phyloP scores from a whole-genome alignment of 2,113 vertebrate genomes.

The Puntigrus tetrazona region DNA sequence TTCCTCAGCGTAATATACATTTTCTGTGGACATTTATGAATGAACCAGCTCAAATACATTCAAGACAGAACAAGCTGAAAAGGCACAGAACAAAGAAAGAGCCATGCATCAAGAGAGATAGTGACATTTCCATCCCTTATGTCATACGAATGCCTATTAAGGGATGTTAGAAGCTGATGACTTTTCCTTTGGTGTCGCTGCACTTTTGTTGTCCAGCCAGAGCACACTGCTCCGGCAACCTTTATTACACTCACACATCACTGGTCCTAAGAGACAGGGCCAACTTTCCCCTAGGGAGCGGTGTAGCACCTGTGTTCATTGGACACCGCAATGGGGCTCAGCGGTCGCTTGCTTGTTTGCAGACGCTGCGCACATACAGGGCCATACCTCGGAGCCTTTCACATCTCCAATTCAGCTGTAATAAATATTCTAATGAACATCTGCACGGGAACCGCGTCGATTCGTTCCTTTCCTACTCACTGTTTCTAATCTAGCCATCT shows the following conservation, averaged over 20 bases:
- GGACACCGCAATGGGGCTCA: conserved; percentile 57
- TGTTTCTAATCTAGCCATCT: neutral
- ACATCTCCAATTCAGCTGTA: conserved; percentile 54
- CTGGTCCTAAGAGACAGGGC: conserved; percentile 50
- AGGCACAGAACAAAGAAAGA: conserved; percentile 35
- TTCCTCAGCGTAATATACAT: neutral
- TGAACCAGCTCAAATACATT: neutral
- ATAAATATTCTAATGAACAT: conserved; percentile 65
- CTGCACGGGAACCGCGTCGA: conserved; percentile 52
- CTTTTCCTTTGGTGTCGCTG: conserved; percentile 36
- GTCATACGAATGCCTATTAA: conserved; percentile 4
- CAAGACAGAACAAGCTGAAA: neutral
- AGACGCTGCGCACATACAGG: conserved; percentile 17
- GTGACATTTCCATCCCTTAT: conserved; percentile 33
- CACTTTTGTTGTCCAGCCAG: conserved; percentile 34
- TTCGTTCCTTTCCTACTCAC: neutral
- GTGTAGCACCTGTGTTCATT: conserved; percentile 61
- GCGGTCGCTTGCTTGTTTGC: conserved; percentile 19
- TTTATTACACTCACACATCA: conserved; percentile 47
- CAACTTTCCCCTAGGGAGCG: conserved; percentile 50
- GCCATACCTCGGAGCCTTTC: conserved; percentile 24
- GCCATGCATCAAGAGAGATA: conserved; percentile 16
- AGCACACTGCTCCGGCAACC: conserved; percentile 27
- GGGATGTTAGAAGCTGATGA: neutral
- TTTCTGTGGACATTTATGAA: neutral